Base-by-base conservation (phyloP, 2,113 vertebrate genomes). In the Himantopus leucocephalus region DNA sequence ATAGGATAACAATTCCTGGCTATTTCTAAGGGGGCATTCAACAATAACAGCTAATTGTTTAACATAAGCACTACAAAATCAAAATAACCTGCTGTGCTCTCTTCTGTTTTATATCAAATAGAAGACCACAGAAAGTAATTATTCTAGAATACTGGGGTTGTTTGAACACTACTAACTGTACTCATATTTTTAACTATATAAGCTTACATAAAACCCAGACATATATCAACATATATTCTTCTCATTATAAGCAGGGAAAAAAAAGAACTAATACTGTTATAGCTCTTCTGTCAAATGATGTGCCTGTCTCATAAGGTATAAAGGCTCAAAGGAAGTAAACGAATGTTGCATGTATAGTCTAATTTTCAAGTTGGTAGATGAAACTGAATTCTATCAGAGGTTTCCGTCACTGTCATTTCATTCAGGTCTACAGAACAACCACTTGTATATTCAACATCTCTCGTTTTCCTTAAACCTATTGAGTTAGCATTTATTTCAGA, bases 61-160 rank as follows among this genome's bases (percentile, higher is more conserved):
- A 91, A 85, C 14, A 22, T 32, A 81, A 86, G 13, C 11, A 27
- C 26, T 63, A 47, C 35, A 77, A 80, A 76, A 39, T 1, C 30
- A 80, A 71, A 90, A 92, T 48, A 92, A 37, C 37, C 53, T 71
- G 21, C 63, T 92, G 56, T 74, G 32, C 7, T 90, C 18, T 75
- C 21, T 68, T 89, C 74, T 90, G 47, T 89, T 93, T 93, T 93
- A 73, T 72, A 45, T 80, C n/a, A 81, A 88, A 70, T 4, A 80
- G 29, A 78, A 84, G 43, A 72, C 10, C 37, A 64, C 23, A 86
- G 55, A 95, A 79, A 6, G 34, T 47, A 83, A 79, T 85, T 66
- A 70, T 66, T 90, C 39, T 72, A 56, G 90, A 95, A 86, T 86
- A 94, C 90, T 72, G 21, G 15, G 10, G 10, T 39, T 71, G 4